A percentile compares a stretch with the other conserved stretches of the same genome.
phyloP scores from a whole-genome alignment of 2,797 vertebrate genomes.

The Cottoperca gobio region DNA sequence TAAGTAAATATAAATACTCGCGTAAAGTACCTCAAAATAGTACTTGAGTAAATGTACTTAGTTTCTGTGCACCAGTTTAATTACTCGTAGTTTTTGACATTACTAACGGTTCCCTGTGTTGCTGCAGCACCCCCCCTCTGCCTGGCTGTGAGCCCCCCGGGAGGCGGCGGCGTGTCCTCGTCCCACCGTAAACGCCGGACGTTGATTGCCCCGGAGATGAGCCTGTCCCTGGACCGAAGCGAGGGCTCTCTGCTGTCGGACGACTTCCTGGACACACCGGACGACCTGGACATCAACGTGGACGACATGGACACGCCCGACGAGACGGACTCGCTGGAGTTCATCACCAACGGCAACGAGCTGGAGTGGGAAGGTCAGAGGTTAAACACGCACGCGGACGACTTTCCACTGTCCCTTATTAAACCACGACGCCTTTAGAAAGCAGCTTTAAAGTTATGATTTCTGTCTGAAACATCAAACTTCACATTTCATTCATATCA shows the following conservation, averaged over 20 bases:
- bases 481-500: no score
- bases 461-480: background rate
- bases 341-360: slow-evolving; percentile 94
- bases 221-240: slow-evolving; percentile 96
- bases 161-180: slow-evolving; percentile 64
- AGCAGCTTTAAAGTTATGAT: background rate
- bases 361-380: slow-evolving; percentile 96
- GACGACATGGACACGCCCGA: slow-evolving; percentile 98
- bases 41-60: no score
- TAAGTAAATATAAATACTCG: no score
- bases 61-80: no score
- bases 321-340: slow-evolving; percentile 96
- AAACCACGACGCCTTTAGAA: background rate
- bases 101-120: background rate
- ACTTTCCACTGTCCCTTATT: background rate
- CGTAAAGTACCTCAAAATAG: no score
- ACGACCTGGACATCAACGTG: slow-evolving; percentile 97
- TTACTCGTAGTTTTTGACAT: no score
- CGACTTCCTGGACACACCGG: slow-evolving; percentile 94
- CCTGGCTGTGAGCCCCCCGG: slow-evolving; percentile 84
- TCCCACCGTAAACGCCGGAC: slow-evolving; percentile 92
- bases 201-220: slow-evolving; percentile 94
- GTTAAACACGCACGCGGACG: background rate
- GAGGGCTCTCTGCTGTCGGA: slow-evolving; percentile 96
- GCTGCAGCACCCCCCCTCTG: slow-evolving; percentile 89